Evolutionary conservation across 35 echinoderm and acorn worm species (phyloP).

Genomic region (Nesometra sesokonis): DNA sequence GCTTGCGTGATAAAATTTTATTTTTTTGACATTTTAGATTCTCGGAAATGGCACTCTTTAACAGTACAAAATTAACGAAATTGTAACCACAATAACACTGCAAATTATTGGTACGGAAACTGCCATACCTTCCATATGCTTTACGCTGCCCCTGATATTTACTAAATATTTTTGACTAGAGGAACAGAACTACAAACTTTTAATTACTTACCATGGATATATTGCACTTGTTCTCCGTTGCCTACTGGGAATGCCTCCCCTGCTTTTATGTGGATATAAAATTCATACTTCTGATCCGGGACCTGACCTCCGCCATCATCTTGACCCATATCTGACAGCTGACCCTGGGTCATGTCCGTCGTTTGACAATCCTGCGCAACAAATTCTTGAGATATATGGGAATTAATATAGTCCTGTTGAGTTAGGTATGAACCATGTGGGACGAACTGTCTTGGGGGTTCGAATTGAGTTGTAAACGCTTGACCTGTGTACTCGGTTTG

Average conservation of each 20-base stretch:
- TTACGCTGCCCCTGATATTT: too few species aligned
- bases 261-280: slow-evolving; percentile 91
- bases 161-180: too few species aligned
- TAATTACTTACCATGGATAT: slow-evolving; percentile 83
- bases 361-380: background rate
- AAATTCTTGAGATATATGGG: background rate
- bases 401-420: background rate
- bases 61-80: too few species aligned
- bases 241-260: slow-evolving; percentile 92
- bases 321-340: slow-evolving; percentile 44
- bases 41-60: too few species aligned
- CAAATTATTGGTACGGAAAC: too few species aligned
- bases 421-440: background rate
- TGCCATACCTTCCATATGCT: too few species aligned
- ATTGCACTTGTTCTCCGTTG: slow-evolving; percentile 97
- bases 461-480: background rate
- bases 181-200: too few species aligned
- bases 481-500: too few species aligned
- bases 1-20: too few species aligned
- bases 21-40: too few species aligned
- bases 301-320: slow-evolving; percentile 21
- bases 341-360: slow-evolving; percentile 19
- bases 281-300: slow-evolving; percentile 86
- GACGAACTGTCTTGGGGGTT: background rate
- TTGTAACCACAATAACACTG: too few species aligned